Evolutionary conservation across 53 echinoderm and acorn worm genomes (phyloP).

Genomic region (Hippasteria phrygiana): DNA sequence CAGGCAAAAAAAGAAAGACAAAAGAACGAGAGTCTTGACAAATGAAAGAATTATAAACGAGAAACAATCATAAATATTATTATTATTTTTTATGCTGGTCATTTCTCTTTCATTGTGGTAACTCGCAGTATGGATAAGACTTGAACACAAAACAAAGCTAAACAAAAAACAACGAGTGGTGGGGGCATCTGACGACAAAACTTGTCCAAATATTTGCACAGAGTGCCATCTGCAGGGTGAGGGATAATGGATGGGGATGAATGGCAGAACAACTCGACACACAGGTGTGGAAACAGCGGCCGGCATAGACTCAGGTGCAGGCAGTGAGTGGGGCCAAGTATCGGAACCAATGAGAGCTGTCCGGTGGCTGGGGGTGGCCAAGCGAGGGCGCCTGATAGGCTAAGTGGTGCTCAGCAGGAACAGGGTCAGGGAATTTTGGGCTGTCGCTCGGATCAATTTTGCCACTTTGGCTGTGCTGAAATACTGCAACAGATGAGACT

Average conservation of each 20-base stretch:
- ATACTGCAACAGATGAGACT: no score
- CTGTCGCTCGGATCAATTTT: no score
- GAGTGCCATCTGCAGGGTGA: conserved; percentile 61
- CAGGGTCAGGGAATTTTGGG: not conserved
- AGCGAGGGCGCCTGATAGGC: conserved; percentile 31
- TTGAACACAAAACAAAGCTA: not conserved
- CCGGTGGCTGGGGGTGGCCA: no score
- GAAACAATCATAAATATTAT: conserved; percentile 1
- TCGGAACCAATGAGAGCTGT: no score
- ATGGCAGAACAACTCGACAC: conserved; percentile 30
- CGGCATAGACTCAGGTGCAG: no score
- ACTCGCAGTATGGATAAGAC: not conserved
- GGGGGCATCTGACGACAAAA: conserved; percentile 28
- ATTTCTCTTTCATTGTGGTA: not conserved
- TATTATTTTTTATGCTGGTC: conserved; percentile 46
- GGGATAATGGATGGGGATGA: conserved; percentile 35
- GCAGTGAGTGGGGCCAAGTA: no score
- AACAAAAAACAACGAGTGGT: not conserved
- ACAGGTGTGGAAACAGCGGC: conserved; percentile 51
- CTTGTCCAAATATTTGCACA: conserved; percentile 58
- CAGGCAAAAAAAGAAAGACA: conserved; percentile 36
- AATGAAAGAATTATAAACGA: not conserved
- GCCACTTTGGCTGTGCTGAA: no score
- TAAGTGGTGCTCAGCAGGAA: not conserved
- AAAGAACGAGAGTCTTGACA: not conserved